Conservation (phyloP, 2,797 vertebrate species). For the Petrocephalus sullivani region DNA sequence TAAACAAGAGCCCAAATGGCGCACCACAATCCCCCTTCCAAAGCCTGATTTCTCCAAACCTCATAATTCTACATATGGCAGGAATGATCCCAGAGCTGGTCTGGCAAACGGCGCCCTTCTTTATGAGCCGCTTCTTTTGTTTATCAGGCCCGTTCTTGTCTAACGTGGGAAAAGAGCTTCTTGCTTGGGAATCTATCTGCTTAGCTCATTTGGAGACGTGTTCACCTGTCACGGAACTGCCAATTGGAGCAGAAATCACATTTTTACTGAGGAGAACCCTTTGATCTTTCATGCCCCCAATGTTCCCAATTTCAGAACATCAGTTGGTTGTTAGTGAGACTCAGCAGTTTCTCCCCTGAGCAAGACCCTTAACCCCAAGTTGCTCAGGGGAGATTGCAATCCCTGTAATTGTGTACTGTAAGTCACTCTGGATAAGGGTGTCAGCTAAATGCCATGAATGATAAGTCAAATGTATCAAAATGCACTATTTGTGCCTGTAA, state of each 20-base stretch:
- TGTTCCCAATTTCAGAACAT: neutral
- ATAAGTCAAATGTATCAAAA: neutral
- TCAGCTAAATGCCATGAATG: too few species aligned
- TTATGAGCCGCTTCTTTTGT: neutral
- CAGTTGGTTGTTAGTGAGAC: neutral
- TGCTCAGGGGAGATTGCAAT: too few species aligned
- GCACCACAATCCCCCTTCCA: neutral
- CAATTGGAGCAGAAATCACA: neutral
- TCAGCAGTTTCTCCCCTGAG: neutral
- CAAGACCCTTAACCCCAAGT: too few species aligned
- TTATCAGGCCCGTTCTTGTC: neutral
- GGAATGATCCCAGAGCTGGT: neutral
- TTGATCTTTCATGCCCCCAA: neutral
- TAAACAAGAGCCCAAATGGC: neutral
- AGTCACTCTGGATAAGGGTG: too few species aligned
- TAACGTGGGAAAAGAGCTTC: neutral
- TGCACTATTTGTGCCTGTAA: neutral
- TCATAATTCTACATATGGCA: neutral
- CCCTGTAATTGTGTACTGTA: too few species aligned
- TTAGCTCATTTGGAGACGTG: neutral
- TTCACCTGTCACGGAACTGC: neutral
- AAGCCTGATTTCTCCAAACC: neutral
- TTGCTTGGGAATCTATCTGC: neutral
- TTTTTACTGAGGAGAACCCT: neutral
- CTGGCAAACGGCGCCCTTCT: neutral